Conservation (phyloP, 2,888 invertebrate species). For the Lithophane semibrunnea region DNA sequence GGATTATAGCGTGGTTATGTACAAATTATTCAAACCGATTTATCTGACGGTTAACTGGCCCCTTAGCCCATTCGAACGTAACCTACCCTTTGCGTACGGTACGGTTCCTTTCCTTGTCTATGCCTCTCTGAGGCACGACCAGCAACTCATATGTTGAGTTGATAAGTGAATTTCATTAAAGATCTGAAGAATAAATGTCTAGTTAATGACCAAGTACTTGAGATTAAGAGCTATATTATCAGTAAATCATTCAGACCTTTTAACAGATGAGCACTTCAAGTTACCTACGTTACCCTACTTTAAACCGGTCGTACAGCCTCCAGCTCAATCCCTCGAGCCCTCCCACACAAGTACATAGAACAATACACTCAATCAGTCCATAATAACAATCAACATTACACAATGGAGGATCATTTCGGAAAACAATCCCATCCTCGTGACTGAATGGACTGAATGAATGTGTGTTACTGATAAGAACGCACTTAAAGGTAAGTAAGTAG, state of each 20-base stretch:
- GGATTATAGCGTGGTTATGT: too few species aligned
- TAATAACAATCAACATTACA: constrained; percentile 59
- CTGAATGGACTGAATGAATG: constrained; percentile 38
- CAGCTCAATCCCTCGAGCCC: constrained; percentile 48
- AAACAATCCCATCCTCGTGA: constrained; percentile 61
- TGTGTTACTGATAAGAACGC: constrained; percentile 36
- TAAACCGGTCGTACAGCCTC: constrained; percentile 55
- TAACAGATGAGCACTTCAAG: constrained; percentile 1
- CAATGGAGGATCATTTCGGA: constrained; percentile 69
- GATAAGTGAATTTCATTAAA: too few species aligned
- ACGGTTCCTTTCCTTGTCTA: neutral
- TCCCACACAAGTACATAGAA: constrained; percentile 57
- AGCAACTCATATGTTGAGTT: neutral
- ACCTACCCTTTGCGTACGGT: too few species aligned
- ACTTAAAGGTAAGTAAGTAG: neutral
- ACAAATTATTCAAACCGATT: neutral
- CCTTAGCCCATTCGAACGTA: too few species aligned
- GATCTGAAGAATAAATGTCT: too few species aligned
- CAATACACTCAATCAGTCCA: constrained; percentile 69
- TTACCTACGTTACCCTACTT: constrained; percentile 29
- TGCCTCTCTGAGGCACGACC: too few species aligned
- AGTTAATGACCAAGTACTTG: neutral
- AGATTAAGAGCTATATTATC: neutral
- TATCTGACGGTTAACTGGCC: neutral
- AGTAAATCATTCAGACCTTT: neutral